Evolutionary conservation across 2,888 invertebrate genomes (phyloP).

Genomic region (Ophion ellenae): DNA sequence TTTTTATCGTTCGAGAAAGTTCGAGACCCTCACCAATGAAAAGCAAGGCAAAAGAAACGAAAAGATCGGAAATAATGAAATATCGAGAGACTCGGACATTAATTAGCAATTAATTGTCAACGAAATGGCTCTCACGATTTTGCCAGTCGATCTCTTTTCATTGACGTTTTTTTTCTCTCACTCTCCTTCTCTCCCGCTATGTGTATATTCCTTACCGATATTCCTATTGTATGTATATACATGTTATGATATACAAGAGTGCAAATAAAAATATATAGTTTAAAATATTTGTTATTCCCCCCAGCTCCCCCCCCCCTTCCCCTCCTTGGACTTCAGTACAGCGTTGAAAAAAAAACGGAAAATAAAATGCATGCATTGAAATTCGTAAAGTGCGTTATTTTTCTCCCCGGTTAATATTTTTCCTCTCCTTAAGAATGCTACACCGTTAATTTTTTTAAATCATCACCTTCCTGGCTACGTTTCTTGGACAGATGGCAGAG

Average conservation of each 20-base stretch:
- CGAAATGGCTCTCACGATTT: constrained; percentile 58
- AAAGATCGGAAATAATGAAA: constrained; percentile 46
- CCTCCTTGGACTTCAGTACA: constrained; percentile 64
- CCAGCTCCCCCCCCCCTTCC: constrained; percentile 62
- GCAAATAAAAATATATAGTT: constrained; percentile 81
- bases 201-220: constrained; percentile 68
- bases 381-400: constrained; percentile 74
- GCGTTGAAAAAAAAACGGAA: constrained; percentile 75
- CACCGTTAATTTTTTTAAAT: constrained; percentile 70
- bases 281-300: constrained; percentile 76
- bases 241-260: constrained; percentile 72
- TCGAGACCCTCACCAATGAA: constrained; percentile 40
- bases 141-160: constrained; percentile 42
- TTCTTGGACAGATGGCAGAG: constrained; percentile 58
- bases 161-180: constrained; percentile 32
- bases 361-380: constrained; percentile 77
- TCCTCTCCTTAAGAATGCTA: constrained; percentile 74
- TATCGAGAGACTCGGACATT: constrained; percentile 55
- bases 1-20: constrained; percentile 60
- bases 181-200: constrained; percentile 49
- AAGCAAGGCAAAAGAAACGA: constrained; percentile 27
- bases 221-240: constrained; percentile 73
- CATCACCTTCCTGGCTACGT: constrained; percentile 69
- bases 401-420: constrained; percentile 64
- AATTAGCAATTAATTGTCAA: constrained; percentile 54